phyloP scores from a whole-genome alignment of 2,888 invertebrate genomes.

The Ommatoiulus sabulosus region DNA sequence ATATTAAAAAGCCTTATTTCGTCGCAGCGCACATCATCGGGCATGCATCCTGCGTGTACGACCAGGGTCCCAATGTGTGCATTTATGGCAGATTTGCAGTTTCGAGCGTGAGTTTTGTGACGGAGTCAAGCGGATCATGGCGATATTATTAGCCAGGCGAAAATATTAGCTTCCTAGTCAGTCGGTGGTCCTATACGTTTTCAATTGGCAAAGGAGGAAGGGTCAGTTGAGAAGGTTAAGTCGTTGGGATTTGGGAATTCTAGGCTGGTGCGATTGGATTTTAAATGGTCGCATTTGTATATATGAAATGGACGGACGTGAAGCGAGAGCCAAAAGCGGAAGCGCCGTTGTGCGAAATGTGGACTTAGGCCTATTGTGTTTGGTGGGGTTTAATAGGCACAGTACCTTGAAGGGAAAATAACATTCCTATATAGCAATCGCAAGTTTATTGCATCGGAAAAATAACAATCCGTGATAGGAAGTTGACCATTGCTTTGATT shows the following conservation, averaged over 20 bases:
- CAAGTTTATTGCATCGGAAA: too few relatives aligned
- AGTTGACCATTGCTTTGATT: too few relatives aligned
- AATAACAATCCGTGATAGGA: too few relatives aligned
- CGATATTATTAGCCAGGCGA: neutral
- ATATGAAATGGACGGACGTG: neutral
- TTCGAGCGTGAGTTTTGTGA: neutral
- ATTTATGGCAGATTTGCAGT: neutral
- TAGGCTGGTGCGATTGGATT: neutral
- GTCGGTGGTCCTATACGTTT: neutral
- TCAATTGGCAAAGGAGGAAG: neutral
- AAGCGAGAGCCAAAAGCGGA: neutral
- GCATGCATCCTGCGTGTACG: neutral
- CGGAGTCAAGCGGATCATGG: neutral
- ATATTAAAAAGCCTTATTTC: neutral
- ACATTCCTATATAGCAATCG: too few relatives aligned
- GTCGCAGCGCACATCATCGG: neutral
- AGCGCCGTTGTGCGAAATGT: neutral
- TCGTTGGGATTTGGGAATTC: neutral
- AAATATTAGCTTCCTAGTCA: neutral
- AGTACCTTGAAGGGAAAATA: too few relatives aligned
- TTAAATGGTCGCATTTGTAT: neutral
- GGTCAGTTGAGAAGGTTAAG: neutral
- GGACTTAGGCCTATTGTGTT: neutral
- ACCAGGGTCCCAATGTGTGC: neutral
- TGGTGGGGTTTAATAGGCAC: too few relatives aligned